phyloP scores from a whole-genome alignment of 2,888 invertebrate species.

The Latheticus oryzae region DNA sequence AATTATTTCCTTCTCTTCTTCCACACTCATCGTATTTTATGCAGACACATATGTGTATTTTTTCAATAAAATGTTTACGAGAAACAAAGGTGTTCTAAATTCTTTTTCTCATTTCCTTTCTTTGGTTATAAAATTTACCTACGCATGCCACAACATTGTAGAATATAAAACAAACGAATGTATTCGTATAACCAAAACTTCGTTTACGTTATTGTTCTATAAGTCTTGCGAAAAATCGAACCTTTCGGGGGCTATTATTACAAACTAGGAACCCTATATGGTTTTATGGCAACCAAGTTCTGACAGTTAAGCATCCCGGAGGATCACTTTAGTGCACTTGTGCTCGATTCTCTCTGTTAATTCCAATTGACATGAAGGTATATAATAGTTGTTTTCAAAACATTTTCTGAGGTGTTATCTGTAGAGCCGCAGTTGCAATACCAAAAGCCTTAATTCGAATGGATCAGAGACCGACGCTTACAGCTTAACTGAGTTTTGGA shows the following conservation, averaged over 20 bases:
- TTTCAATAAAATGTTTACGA: constrained; percentile 45
- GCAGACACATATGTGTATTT: constrained; percentile 31
- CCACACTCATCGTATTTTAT: too few relatives aligned
- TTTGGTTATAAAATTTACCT: constrained; percentile 46
- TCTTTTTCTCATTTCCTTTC: constrained; percentile 45
- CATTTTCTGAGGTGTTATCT: constrained; percentile 53
- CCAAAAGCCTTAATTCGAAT: constrained; percentile 36
- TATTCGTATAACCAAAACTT: constrained; percentile 20
- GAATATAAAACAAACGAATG: constrained; percentile 35
- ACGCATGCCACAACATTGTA: constrained; percentile 36
- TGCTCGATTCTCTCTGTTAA: constrained; percentile 42
- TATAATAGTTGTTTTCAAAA: constrained; percentile 54
- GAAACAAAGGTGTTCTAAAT: constrained; percentile 47
- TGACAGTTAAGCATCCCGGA: constrained; percentile 45
- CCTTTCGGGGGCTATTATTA: constrained; percentile 40
- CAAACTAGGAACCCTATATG: constrained; percentile 38
- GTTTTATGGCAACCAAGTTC: constrained; percentile 46
- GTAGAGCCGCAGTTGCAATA: constrained; percentile 46
- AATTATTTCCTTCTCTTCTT: constrained; percentile 20
- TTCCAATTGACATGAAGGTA: constrained; percentile 47
- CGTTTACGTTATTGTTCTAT: constrained; percentile 20
- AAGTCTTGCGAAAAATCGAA: constrained; percentile 36
- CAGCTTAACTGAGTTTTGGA: constrained; percentile 50
- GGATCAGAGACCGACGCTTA: constrained; percentile 46
- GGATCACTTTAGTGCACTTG: constrained; percentile 41